Base-by-base conservation (phyloP, 2,113 vertebrate species). In the Pachypanchax playfairii region DNA sequence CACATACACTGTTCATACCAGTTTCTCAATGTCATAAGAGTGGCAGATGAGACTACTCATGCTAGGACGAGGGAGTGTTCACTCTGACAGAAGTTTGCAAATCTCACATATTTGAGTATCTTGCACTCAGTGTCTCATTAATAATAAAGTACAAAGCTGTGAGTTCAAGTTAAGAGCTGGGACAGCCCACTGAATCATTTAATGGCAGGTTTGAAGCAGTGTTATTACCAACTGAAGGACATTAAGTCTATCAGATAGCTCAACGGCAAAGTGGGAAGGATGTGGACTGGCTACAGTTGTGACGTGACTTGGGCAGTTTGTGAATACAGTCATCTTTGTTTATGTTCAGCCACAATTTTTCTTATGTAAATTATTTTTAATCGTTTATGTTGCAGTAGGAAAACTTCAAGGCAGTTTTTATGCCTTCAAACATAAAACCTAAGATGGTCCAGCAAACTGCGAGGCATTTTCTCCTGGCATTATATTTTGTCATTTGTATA, bases 151-250 rank as follows among this genome's bases (percentile, higher is more conserved):
- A 33, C 8, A 22, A 46, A 60, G 47, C 65, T 68, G 72, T 70
- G 72, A 76, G 74, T 86, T 70, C 68, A 68, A 69, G 62, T 51
- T 59, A 60, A 54, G 68, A 58, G 59, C 65, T 22, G 28, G 76
- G 80, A 77, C 75, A 80, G 54, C 66, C 71, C 69, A 7, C 54
- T 85, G 73, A 87, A 89, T 86, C 65, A 86, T 87, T 83, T 59
- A 87, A 70, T 33, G 42, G 52, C 47, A 47, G 54, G 58, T 70
- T 39, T 67, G 44, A 74, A 52, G 78, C 44, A 36, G 52, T 53
- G 71, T 66, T 70, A 51, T 26, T n/a, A 66, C 62, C 61, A 59
- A 49, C 54, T 47, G 70, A 54, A 75, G 65, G 81, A 84, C 68
- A 74, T 6, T 0, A 75, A 72, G 47, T 62, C 15, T 41, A 58